phyloP scores from a whole-genome alignment of 2,888 invertebrate genomes.

The Brachyptera risi region DNA sequence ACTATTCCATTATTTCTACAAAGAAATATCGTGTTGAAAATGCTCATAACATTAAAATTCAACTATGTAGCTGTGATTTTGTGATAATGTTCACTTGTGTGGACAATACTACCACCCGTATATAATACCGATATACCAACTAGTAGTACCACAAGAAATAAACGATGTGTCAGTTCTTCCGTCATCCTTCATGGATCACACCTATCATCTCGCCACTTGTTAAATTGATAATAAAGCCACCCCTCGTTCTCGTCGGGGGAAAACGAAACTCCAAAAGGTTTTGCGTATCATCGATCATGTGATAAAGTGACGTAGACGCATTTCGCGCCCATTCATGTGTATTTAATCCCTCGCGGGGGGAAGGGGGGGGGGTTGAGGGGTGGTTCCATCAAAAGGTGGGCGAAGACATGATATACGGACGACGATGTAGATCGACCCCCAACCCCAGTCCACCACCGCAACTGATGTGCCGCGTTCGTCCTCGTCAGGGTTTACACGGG shows the following conservation, averaged over 20 bases:
- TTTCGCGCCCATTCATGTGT: conserved; percentile 12
- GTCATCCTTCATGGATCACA: neutral
- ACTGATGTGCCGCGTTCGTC: neutral
- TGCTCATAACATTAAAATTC: too few species aligned
- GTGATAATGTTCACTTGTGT: too few species aligned
- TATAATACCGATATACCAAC: too few species aligned
- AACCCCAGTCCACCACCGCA: neutral
- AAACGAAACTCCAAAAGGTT: neutral
- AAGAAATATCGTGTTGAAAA: too few species aligned
- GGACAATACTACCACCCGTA: too few species aligned
- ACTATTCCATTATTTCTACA: too few species aligned
- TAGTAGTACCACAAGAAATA: neutral
- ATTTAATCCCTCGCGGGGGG: neutral
- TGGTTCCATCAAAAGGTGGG: neutral
- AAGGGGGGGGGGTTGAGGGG: neutral
- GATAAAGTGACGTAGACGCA: conserved; percentile 4
- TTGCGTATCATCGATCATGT: conserved; percentile 2
- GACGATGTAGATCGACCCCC: neutral
- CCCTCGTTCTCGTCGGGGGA: too few species aligned
- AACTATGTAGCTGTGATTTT: too few species aligned
- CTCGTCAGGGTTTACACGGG: neutral
- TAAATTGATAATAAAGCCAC: conserved; percentile 18
- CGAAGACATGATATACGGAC: conserved; percentile 16
- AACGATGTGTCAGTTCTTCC: neutral
- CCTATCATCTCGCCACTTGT: neutral